Base-by-base conservation (phyloP, 2,113 vertebrate genomes). In the Brachyhypopomus gauderio region DNA sequence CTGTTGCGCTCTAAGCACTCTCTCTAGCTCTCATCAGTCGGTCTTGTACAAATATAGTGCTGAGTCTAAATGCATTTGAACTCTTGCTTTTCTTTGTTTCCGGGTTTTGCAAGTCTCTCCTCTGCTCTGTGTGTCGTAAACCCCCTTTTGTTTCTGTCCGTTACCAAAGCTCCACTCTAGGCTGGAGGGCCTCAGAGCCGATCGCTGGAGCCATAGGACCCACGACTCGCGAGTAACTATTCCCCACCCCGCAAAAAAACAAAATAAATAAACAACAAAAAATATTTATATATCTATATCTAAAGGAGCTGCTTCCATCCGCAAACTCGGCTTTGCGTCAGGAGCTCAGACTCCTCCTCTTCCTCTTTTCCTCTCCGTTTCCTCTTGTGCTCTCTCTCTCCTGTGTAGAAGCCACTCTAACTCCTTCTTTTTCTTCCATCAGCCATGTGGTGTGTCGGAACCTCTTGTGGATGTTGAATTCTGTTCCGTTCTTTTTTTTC, bases 111-210 rank as follows among this genome's bases (percentile, higher is more conserved):
- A 85, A 79, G 59, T 81, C 72, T 84, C 58, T 84, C 69, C 83
- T 93, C 92, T 95, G 88, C 90, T 93, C 90, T 95, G 93, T 94
- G 94, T 93, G 93, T 93, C 95, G 86, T 93, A 93, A 94, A 95
- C 48, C 27, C 79, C 94, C 92, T 95, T 93, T 95, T 95, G 92
- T 95, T 95, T 88, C 93, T 96, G 80, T 90, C 95, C 90, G 92
- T 91, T 92, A 91, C 90, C 92, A 91, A 95, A 95, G 94, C 95
- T 96, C 92, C 95, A 95, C 93, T 95, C 94, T 95, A 96, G 93
- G 93, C 95, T 95, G 94, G 94, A 96, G 93, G 94, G 95, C 93
- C 94, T 96, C 94, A 95, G 95, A 94, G 94, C 95, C 95, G 94
- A 96, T 95, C 94, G 94, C 92, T 94, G 94, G 93, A 95, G 92